Conservation (phyloP, 2,113 vertebrate species). For the Brachyhypopomus gauderio region DNA sequence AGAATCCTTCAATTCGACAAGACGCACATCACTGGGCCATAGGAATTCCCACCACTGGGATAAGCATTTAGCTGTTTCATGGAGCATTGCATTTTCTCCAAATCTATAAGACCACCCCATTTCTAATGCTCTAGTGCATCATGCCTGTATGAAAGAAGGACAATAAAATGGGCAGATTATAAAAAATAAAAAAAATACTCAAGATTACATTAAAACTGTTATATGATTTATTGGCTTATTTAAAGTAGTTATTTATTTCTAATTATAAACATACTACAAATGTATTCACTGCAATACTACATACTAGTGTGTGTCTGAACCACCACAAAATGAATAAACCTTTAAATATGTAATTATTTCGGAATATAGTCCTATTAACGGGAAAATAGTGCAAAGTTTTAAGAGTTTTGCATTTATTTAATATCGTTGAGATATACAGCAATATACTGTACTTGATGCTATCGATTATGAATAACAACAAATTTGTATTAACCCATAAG, state of each 20-base stretch:
- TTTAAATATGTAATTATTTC: background rate
- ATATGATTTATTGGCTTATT: background rate
- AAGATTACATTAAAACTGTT: background rate
- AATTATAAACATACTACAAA: background rate
- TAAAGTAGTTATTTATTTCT: slow-evolving; percentile 1
- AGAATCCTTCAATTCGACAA: slow-evolving; percentile 48
- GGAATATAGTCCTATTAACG: background rate
- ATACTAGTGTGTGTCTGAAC: no score
- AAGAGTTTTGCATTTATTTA: background rate
- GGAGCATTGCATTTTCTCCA: slow-evolving; percentile 12
- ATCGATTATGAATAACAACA: slow-evolving; percentile 27
- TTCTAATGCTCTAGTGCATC: slow-evolving; percentile 9
- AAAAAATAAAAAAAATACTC: no score
- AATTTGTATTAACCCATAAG: slow-evolving; percentile 20
- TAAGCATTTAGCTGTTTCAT: slow-evolving; percentile 33
- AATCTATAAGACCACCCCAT: slow-evolving; percentile 36
- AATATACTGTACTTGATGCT: background rate
- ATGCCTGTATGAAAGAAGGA: background rate
- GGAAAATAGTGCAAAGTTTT: background rate
- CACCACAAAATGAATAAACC: no score
- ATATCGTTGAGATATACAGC: background rate
- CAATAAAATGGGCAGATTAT: background rate
- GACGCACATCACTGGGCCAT: slow-evolving; percentile 39
- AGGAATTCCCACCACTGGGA: slow-evolving; percentile 38
- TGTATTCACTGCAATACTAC: background rate